Conservation (phyloP, 2,113 vertebrate genomes). For the Neotoma lepida region DNA sequence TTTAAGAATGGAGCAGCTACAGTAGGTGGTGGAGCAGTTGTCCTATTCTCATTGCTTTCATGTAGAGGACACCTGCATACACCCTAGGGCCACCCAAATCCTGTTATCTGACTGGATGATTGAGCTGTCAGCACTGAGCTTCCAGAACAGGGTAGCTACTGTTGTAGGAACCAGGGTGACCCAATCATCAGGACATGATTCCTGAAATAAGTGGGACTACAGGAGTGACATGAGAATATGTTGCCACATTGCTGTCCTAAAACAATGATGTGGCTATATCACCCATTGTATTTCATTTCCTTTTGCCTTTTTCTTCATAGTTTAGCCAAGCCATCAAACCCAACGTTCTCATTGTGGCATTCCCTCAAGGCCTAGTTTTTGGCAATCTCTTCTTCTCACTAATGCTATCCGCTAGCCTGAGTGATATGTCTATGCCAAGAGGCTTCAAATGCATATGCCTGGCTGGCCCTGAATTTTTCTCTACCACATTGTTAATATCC, state of each 20-base stretch:
- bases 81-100: too few relatives aligned
- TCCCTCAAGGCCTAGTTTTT: background rate
- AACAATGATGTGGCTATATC: too few relatives aligned
- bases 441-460: background rate
- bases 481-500: background rate
- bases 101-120: background rate
- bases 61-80: background rate
- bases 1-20: background rate
- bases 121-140: background rate
- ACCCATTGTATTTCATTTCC: background rate
- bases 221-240: too few relatives aligned
- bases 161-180: too few relatives aligned
- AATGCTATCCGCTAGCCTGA: background rate
- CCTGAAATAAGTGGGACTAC: too few relatives aligned
- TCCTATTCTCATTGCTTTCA: accelerated
- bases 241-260: background rate
- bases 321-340: background rate
- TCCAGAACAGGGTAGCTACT: too few relatives aligned
- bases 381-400: background rate
- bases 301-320: background rate
- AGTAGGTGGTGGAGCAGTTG: accelerated
- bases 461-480: background rate
- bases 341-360: background rate
- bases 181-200: too few relatives aligned
- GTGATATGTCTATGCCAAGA: background rate